Percentiles rank a stretch among this genome's conserved stretches.
Conservation (phyloP, 2,797 vertebrate genomes). For the Cossypha niveicapilla region DNA sequence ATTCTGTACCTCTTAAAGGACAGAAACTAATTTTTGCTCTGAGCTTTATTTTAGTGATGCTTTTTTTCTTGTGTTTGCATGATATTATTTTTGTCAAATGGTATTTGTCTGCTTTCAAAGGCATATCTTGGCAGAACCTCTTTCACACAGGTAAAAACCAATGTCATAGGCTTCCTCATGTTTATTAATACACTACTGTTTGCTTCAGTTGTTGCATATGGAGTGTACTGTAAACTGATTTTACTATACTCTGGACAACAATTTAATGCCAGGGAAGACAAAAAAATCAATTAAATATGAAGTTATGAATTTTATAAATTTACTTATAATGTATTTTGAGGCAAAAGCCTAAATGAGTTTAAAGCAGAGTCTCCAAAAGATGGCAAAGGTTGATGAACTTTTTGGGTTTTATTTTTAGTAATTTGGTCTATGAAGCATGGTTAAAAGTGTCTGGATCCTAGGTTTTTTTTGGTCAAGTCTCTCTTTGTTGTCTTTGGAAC, state of each 20-base stretch:
- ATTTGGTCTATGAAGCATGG: not conserved
- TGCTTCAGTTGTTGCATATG: not conserved
- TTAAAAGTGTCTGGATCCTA: not conserved
- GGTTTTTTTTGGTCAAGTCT: not conserved
- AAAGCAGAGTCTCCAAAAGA: not conserved
- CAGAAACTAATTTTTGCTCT: not conserved
- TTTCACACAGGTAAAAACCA: not conserved
- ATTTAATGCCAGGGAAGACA: not conserved
- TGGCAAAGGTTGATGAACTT: not conserved
- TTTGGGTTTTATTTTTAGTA: not conserved
- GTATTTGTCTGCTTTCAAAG: constrained; percentile 14
- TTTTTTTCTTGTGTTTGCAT: not conserved
- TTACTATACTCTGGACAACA: not conserved
- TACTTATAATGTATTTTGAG: not conserved
- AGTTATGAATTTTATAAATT: not conserved
- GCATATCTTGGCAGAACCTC: not conserved
- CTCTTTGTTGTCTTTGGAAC: not conserved
- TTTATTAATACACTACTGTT: not conserved
- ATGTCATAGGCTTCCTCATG: not conserved
- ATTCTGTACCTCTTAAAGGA: not conserved
- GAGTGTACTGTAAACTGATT: not conserved
- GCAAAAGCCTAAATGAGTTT: not conserved
- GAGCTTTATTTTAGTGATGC: not conserved
- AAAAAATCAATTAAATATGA: not conserved
- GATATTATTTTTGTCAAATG: constrained; percentile 5